These are phyloP conservation scores for Danaus chrysippus DNA, from an alignment of 2,888 invertebrate genomes.

Conservation along the genomic window DNA sequence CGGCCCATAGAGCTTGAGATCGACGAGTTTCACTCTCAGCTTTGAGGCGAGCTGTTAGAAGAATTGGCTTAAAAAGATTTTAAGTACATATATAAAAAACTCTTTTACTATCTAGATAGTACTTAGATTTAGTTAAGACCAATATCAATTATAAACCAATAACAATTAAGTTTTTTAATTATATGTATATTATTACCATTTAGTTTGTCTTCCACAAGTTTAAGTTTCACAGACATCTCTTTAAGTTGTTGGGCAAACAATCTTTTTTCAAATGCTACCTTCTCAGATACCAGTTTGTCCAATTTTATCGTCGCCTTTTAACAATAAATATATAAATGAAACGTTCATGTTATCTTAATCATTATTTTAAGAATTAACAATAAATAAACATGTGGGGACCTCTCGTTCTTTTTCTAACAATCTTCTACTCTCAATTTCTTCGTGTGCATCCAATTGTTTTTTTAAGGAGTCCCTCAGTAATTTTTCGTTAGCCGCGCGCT, in stretches of 20 bases:
- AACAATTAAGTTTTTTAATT: neutral
- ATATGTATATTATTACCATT: constrained; percentile 41
- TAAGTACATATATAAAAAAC: no score
- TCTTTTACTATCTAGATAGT: no score
- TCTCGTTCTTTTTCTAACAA: constrained; percentile 45
- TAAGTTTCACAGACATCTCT: constrained; percentile 48
- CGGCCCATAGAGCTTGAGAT: constrained; percentile 93
- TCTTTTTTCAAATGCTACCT: constrained; percentile 47
- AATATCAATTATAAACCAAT: no score
- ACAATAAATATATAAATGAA: neutral
- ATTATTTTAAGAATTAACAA: neutral
- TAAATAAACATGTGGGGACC: constrained; percentile 34
- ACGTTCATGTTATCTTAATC: neutral
- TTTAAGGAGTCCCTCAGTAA: constrained; percentile 39
- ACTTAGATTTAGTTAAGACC: no score
- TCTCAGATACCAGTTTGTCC: constrained; percentile 46
- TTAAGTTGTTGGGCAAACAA: constrained; percentile 40
- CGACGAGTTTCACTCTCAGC: constrained; percentile 85
- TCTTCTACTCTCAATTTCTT: constrained; percentile 37
- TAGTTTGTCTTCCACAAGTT: constrained; percentile 51
- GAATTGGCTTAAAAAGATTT: no score
- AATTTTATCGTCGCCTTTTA: constrained; percentile 45
- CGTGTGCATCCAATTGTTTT: constrained; percentile 41
- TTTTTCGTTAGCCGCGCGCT: constrained; percentile 40
- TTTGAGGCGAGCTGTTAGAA: constrained; percentile 81